Evolutionary conservation across 2,113 vertebrate species (phyloP).

Genomic region (Cavia porcellus): DNA sequence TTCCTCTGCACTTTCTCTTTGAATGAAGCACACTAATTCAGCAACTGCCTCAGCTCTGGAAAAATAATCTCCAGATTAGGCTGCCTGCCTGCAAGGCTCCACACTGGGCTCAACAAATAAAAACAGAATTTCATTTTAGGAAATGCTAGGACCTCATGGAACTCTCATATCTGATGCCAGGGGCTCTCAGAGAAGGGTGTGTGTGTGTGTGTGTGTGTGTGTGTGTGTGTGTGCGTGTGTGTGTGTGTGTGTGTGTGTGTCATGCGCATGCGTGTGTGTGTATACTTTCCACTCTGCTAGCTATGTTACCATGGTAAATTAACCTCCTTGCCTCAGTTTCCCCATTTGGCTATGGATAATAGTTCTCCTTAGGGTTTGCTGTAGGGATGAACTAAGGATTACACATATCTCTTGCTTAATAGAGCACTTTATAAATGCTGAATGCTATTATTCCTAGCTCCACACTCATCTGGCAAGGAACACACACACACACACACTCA

Average conservation of each 20-base stretch:
- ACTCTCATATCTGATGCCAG: neutral
- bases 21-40: neutral
- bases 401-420: neutral
- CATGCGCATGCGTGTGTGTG: neutral
- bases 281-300: neutral
- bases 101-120: neutral
- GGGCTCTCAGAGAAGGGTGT: neutral
- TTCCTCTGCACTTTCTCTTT: neutral
- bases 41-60: neutral
- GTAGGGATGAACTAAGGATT: neutral
- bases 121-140: neutral
- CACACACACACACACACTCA: neutral
- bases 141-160: neutral
- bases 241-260: too few relatives aligned
- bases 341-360: neutral
- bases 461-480: neutral
- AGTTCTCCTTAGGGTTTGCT: neutral
- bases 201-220: neutral
- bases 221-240: neutral
- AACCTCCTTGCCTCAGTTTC: neutral
- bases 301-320: neutral
- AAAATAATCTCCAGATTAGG: constrained; percentile 27
- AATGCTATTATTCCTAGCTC: neutral
- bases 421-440: neutral
- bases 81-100: neutral